Base-by-base conservation (phyloP, 2,113 vertebrate genomes). In the Pholis gunnellus region DNA sequence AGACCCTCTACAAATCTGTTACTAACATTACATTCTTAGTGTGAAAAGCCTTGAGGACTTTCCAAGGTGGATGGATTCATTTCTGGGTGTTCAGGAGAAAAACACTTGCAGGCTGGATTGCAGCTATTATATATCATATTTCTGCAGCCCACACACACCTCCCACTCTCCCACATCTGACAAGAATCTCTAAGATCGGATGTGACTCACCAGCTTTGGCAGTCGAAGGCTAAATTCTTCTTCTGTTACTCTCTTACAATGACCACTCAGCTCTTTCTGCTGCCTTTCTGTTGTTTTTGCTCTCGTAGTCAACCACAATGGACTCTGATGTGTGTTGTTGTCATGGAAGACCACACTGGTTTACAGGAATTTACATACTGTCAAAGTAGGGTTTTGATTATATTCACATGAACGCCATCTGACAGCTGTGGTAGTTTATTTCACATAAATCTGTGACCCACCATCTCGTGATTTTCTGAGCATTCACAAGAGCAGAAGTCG, bases 191-290 rank as follows among this genome's bases (percentile, higher is more conserved):
- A 79, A 74, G 87, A 90, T 93, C 88, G 88, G 92, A 93, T 89
- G 88, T 94, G 94, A 94, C 84, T 94, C 93, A 95, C 92, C 57
- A 44, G 75, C 87, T 91, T 86, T 94, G 91, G 93, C 92, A 91
- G 80, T 81, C 56, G 72, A 87, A 72, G 74, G 88, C 90, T 91
- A 84, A 89, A 93, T 93, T 94, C 89, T 87, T 91, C 86, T 78
- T 85, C 81, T 88, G 80, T 92, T 89, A 90, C 87, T 90, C 90
- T 85, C 67, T 81, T 78, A 83, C 61, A 31, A 52, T 83, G 88
- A 88, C 87, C 87, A 81, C 77, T 83, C 67, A 68, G 75, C 75
- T 87, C 82, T 87, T 81, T 86, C 83, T 78, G 68, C 65, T 31
- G 70, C 77, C 67, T 88, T 85, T 67, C 57, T 29, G 56, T 25